Percentiles rank a stretch among this genome's conserved stretches.
These are phyloP conservation scores for Zaprionus davidi DNA, from an alignment of 1,140 invertebrate genomes.

Conservation along the genomic window DNA sequence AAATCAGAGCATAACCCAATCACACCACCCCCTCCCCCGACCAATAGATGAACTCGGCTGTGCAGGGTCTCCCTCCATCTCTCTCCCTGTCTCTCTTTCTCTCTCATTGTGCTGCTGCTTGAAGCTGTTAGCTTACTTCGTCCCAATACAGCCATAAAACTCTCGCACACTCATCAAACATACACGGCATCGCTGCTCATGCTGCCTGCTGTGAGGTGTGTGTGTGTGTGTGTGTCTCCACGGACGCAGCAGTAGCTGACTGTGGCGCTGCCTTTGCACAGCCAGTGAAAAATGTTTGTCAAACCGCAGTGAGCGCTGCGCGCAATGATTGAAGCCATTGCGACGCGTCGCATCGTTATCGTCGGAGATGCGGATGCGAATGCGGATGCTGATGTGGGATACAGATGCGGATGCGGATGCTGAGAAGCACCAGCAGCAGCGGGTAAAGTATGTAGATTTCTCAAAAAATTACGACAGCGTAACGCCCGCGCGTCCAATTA, in stretches of 20 bases:
- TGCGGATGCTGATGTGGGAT: conserved; percentile 30
- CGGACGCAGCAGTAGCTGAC: background rate
- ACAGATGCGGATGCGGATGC: conserved; percentile 32
- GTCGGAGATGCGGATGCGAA: conserved; percentile 48
- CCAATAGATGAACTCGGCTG: background rate
- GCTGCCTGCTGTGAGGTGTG: conserved; percentile 1
- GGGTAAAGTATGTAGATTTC: conserved; percentile 67
- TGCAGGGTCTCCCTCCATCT: background rate
- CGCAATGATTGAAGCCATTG: conserved; percentile 80
- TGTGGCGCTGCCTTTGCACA: conserved; percentile 58
- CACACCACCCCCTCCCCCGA: conserved; percentile 31
- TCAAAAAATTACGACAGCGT: conserved; percentile 75
- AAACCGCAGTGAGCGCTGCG: conserved; percentile 77
- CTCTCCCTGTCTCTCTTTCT: background rate
- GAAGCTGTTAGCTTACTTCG: conserved; percentile 35
- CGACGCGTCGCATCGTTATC: conserved; percentile 59
- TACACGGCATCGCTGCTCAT: conserved; percentile 48
- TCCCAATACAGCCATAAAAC: conserved; percentile 79
- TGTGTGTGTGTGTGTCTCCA: conserved; percentile 15
- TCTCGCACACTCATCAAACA: conserved; percentile 80
- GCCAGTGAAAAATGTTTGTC: conserved; percentile 81
- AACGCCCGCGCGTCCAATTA: conserved; percentile 74
- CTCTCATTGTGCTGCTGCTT: conserved; percentile 20
- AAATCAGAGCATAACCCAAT: conserved; percentile 81
- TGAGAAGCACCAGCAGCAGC: conserved; percentile 2